Evolutionary conservation across 2,888 invertebrate genomes (phyloP).

Genomic region (Papilio protenor): DNA sequence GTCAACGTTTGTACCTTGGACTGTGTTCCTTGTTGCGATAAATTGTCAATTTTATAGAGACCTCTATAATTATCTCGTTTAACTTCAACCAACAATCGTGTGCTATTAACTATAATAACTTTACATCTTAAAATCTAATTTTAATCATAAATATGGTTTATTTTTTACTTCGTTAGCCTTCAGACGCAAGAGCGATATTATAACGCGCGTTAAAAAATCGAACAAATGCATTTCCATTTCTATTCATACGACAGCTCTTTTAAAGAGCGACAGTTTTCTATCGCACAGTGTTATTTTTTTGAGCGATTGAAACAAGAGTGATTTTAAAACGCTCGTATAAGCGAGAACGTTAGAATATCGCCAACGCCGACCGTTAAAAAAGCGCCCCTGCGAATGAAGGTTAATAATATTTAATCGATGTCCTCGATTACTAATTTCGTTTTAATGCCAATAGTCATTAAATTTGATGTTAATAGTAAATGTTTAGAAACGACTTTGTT

Average conservation of each 20-base stretch:
- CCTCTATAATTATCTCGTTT: background rate
- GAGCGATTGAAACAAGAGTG: no score
- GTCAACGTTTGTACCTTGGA: constrained; percentile 24
- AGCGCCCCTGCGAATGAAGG: no score
- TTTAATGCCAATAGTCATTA: background rate
- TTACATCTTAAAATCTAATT: no score
- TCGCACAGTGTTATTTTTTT: no score
- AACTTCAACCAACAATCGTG: background rate
- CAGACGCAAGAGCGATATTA: no score
- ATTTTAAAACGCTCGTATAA: background rate
- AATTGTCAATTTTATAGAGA: background rate
- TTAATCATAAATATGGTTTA: background rate
- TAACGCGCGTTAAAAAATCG: no score
- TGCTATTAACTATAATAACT: background rate
- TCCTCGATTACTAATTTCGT: background rate
- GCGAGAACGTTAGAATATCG: background rate
- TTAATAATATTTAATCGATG: background rate
- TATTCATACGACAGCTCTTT: no score
- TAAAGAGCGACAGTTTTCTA: no score
- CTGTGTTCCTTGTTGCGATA: constrained; percentile 18
- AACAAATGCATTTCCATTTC: no score
- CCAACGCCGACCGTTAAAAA: no score
- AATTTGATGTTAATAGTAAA: constrained; percentile 5
- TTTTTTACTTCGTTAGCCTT: background rate
- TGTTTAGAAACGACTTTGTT: background rate